Conservation (phyloP, 2,113 vertebrate genomes). For the Lota lota region DNA sequence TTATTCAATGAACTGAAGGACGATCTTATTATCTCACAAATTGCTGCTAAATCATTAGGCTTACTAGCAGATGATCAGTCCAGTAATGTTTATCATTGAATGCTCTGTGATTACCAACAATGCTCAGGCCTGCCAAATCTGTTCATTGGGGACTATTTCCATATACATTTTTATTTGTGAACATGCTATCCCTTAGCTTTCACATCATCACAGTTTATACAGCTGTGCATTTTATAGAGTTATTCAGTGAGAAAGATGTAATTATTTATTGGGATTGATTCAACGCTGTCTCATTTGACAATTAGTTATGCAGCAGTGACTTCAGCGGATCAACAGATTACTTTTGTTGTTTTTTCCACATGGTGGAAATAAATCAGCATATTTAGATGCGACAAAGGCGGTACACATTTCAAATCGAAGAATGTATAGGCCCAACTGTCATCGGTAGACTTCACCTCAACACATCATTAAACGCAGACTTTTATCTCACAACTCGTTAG, state of each 20-base stretch:
- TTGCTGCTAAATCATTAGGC: too few species aligned
- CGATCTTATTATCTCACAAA: too few species aligned
- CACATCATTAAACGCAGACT: not conserved
- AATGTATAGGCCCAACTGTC: not conserved
- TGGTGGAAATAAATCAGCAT: constrained; percentile 4
- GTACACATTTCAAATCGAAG: not conserved
- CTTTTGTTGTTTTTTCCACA: constrained; percentile 29
- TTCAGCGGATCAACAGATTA: constrained; percentile 43
- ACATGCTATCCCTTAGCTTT: constrained; percentile 15
- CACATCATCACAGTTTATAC: too few species aligned
- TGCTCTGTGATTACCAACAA: too few species aligned
- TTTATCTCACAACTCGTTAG: not conserved
- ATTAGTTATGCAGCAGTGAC: constrained; percentile 53
- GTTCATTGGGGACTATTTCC: too few species aligned
- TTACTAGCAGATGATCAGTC: too few species aligned
- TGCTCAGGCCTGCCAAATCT: too few species aligned
- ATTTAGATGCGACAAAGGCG: constrained; percentile 13
- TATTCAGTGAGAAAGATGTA: not conserved
- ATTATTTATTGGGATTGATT: constrained; percentile 24
- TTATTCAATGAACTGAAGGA: too few species aligned
- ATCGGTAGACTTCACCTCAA: not conserved
- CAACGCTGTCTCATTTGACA: constrained; percentile 29
- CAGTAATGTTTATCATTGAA: too few species aligned
- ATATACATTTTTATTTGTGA: constrained; percentile 15
- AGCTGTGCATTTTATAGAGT: constrained; percentile 5